These are phyloP conservation scores for Indri indri DNA, from an alignment of 2,113 vertebrate genomes.

Conservation along the genomic window DNA sequence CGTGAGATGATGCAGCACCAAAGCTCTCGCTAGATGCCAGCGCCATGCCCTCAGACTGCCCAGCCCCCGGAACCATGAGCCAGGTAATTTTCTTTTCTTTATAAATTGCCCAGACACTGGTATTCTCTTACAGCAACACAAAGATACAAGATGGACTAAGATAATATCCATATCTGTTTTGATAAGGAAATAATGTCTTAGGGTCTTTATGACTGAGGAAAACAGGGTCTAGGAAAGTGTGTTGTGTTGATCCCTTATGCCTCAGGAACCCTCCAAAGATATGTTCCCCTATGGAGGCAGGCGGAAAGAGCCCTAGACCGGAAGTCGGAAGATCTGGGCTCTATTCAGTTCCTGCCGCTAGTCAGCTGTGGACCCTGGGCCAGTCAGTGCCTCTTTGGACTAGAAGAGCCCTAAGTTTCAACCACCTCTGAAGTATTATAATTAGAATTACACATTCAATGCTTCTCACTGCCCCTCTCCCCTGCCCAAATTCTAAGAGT, in stretches of 20 bases:
- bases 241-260: not conserved
- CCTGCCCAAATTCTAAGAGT: not conserved
- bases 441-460: not conserved
- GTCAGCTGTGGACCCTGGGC: not conserved
- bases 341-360: not conserved
- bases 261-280: not conserved
- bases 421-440: not conserved
- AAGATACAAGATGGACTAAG: not conserved
- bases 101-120: not conserved
- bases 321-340: not conserved
- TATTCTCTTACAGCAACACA: not conserved
- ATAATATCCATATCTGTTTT: not conserved
- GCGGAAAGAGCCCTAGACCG: not conserved
- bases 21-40: not conserved
- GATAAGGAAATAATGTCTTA: not conserved
- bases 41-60: not conserved
- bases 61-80: not conserved
- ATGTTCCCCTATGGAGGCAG: no score
- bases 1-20: not conserved
- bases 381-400: not conserved
- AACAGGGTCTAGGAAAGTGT: not conserved
- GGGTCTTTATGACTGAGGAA: not conserved
- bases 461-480: not conserved
- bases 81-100: not conserved
- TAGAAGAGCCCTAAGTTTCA: not conserved